Evolutionary conservation across 2,113 vertebrate species (phyloP), one percentile per base, ranked within the genome.

Genomic region (Forbesichthys papilliferus): DNA sequence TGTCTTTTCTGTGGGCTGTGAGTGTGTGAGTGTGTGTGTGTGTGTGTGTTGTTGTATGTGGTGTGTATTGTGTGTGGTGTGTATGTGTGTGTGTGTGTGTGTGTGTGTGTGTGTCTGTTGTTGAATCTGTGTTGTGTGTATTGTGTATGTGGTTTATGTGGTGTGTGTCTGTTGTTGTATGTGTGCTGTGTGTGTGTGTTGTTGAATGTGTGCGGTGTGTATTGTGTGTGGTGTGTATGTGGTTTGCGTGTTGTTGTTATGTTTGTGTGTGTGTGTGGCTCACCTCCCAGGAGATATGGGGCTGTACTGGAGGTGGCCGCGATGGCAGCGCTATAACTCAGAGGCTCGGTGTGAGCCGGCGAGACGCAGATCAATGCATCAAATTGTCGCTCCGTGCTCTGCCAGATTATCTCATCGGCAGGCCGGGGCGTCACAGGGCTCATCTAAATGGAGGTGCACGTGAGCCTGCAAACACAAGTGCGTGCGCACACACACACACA

Each of bases 371-470:
- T 88, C 86, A 83, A 89, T 90, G 85, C 77, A 87, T 88, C 86
- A 90, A 86, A 88, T 81, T 88, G 86, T 88, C 79, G 80, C 77
- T 86, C 66, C 61, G 18, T 79, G 75, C 85, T 75, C 77, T 70
- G 73, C 75, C 77, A 82, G 80, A 90, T 89, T 83, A 86, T 76
- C 83, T 86, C 86, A 83, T 87, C 64, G 79, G 77, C 84, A 77
- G 72, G 75, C 49, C 16, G 55, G 73, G 73, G 74, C 82, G 82
- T 82, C 74, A 64, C 67, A 61, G 61, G 77, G 71, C 77, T 72
- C 75, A 59, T 61, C 67, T 74, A 84, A 68, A 66, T 67, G 55
- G 54, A 56, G 11, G 20, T 13, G 47, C 56, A 69, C 34, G 2
- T 27, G 27, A 27, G 27, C 27, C 27, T 27, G 27, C 27, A 63